These are phyloP conservation scores for Ochlodes sylvanus DNA, from an alignment of 2,888 invertebrate species.

Conservation along the genomic window DNA sequence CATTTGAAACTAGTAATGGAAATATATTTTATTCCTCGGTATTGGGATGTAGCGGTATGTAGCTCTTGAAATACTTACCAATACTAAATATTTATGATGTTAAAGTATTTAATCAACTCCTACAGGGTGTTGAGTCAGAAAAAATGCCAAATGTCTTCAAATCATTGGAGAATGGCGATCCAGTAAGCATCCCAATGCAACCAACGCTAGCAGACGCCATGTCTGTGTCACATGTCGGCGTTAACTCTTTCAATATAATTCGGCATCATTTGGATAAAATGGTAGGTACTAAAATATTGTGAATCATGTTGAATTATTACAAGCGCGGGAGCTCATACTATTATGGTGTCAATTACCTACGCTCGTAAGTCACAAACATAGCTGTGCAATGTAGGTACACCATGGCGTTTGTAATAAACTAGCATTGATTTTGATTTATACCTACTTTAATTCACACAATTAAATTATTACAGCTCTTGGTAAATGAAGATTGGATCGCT, in stretches of 20 bases:
- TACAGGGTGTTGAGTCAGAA: constrained; percentile 95
- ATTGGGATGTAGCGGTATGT: too few species aligned
- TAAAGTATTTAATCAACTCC: neutral
- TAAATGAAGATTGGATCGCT: constrained; percentile 93
- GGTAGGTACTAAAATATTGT: constrained; percentile 63
- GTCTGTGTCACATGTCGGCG: constrained; percentile 92
- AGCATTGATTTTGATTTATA: too few species aligned
- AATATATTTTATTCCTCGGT: too few species aligned
- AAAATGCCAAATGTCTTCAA: constrained; percentile 92
- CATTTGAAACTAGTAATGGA: too few species aligned
- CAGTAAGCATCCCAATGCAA: constrained; percentile 84
- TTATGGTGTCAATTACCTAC: too few species aligned
- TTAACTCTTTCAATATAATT: constrained; percentile 91
- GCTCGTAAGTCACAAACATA: too few species aligned
- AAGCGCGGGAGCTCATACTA: too few species aligned
- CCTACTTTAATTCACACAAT: neutral
- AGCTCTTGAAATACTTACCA: too few species aligned
- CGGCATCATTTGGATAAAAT: constrained; percentile 90
- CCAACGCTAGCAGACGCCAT: constrained; percentile 93
- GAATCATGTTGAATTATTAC: neutral
- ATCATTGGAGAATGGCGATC: constrained; percentile 88
- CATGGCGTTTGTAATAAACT: too few species aligned
- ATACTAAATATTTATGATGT: too few species aligned
- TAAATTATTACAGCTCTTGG: constrained; percentile 83
- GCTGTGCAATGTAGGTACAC: too few species aligned